phyloP scores from a whole-genome alignment of 64 coral and sea anemone species.

The Stylophora pistillata region DNA sequence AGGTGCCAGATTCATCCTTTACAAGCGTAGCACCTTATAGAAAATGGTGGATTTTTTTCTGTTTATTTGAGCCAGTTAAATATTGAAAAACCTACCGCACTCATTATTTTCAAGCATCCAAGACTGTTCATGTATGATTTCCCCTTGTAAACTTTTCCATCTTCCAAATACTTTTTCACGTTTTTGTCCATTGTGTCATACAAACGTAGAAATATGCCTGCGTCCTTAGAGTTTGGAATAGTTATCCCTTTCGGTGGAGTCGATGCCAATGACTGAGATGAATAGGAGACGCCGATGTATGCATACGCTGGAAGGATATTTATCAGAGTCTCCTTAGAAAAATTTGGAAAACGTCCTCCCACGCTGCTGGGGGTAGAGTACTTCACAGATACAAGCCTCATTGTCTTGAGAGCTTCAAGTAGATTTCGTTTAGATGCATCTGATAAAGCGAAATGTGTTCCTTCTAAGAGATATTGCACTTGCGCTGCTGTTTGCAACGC shows the following conservation, averaged over 20 bases:
- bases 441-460: constrained; percentile 55
- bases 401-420: constrained; percentile 16
- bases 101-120: no score
- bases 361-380: constrained; percentile 63
- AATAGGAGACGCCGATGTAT: constrained; percentile 38
- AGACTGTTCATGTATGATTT: background rate
- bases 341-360: constrained; percentile 49
- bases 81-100: no score
- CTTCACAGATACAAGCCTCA: constrained; percentile 35
- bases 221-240: background rate
- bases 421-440: background rate
- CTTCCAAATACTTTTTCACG: background rate
- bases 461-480: no score
- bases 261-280: background rate
- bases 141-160: background rate
- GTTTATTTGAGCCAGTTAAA: no score
- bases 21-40: no score
- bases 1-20: no score
- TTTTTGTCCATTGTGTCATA: background rate
- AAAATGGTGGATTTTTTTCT: no score
- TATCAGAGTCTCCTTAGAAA: constrained; percentile 27
- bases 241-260: background rate
- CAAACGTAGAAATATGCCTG: constrained; percentile 40
- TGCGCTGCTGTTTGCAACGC: constrained; percentile 49
- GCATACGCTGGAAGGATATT: constrained; percentile 17